A percentile compares a stretch with the other conserved stretches of the same genome.
Evolutionary conservation across 2,888 invertebrate species (phyloP).

Genomic region (Nomada ruficornis): DNA sequence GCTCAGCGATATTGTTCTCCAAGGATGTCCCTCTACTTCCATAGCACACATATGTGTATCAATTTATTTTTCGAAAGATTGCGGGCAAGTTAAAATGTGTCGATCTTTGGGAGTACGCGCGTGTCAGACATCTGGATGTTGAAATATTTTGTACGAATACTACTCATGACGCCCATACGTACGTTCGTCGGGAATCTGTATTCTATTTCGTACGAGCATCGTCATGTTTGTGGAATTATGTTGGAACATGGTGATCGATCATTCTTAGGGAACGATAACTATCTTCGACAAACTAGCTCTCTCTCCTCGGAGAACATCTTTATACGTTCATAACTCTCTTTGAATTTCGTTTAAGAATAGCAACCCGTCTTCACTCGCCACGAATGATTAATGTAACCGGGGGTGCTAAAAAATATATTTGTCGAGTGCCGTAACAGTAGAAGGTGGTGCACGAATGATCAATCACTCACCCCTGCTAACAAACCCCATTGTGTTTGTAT

Average conservation of each 20-base stretch:
- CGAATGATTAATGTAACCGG: slow-evolving; percentile 27
- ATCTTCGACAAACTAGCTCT: slow-evolving; percentile 11
- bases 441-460: slow-evolving; percentile 17
- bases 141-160: slow-evolving; percentile 36
- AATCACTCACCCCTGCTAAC: slow-evolving; percentile 12
- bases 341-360: background rate
- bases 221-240: slow-evolving; percentile 13
- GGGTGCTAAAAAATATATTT: slow-evolving; percentile 31
- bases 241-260: slow-evolving; percentile 14
- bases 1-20: background rate
- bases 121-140: slow-evolving; percentile 29
- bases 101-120: background rate
- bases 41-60: slow-evolving; percentile 4
- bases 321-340: slow-evolving; percentile 5
- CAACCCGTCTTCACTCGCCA: background rate
- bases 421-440: slow-evolving; percentile 15
- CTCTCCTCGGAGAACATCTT: background rate
- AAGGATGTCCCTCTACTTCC: slow-evolving; percentile 19
- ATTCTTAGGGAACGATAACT: background rate
- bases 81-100: slow-evolving; percentile 25
- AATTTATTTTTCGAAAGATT: slow-evolving; percentile 44
- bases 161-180: background rate
- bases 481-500: slow-evolving; percentile 9
- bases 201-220: background rate
- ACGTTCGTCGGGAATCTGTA: background rate